These are phyloP conservation scores for Cantharis rufa DNA, from an alignment of 2,888 invertebrate genomes.

Conservation along the genomic window DNA sequence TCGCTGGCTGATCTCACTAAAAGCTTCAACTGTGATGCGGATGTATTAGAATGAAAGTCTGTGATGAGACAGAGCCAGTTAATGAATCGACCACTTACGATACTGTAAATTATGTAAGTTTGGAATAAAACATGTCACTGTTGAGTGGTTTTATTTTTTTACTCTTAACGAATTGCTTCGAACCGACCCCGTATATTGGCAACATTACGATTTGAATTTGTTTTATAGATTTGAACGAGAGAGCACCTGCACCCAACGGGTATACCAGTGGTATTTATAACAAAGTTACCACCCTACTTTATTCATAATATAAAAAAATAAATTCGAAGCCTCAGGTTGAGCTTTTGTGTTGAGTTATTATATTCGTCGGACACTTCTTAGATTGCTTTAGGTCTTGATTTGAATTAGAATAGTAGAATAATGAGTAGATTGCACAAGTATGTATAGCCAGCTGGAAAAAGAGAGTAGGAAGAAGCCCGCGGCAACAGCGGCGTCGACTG, in stretches of 20 bases:
- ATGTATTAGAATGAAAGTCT: constrained; percentile 36
- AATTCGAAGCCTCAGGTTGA: constrained; percentile 11
- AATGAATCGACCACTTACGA: constrained; percentile 42
- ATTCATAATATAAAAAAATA: constrained; percentile 16
- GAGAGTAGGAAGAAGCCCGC: constrained; percentile 33
- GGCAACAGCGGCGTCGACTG: constrained; percentile 46
- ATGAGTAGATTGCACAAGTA: constrained; percentile 39
- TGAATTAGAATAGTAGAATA: constrained; percentile 40
- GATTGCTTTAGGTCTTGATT: constrained; percentile 32
- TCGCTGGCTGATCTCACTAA: constrained; percentile 43
- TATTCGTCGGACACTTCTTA: constrained; percentile 37
- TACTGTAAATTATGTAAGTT: constrained; percentile 40
- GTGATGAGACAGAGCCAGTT: constrained; percentile 39
- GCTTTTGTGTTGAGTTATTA: constrained; percentile 36
- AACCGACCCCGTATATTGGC: background rate
- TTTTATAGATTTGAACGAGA: background rate
- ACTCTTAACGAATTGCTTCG: too few species aligned
- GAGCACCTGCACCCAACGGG: constrained; percentile 18
- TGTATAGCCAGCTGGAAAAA: constrained; percentile 34
- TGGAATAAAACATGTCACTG: constrained; percentile 30
- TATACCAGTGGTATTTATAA: constrained; percentile 7
- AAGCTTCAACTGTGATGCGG: constrained; percentile 47
- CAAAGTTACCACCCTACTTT: constrained; percentile 17
- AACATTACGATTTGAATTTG: background rate
- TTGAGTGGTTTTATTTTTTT: constrained; percentile 5